Percentiles rank a stretch among this genome's conserved stretches.
Conservation (phyloP, 2,113 vertebrate genomes). For the Brachyhypopomus occidentalis region DNA sequence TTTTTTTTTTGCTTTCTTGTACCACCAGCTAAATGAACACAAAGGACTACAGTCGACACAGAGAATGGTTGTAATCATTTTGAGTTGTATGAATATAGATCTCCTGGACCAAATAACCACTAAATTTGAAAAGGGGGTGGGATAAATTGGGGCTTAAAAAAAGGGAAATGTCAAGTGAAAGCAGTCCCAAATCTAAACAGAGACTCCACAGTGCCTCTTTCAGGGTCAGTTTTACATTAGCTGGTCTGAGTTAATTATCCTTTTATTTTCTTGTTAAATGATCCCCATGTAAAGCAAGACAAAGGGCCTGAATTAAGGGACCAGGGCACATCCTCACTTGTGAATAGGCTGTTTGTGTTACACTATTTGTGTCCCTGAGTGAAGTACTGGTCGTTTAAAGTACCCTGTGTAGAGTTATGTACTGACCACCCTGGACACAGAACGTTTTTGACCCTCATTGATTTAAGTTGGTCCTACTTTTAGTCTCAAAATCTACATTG, state of each 20-base stretch:
- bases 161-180: conserved; percentile 20
- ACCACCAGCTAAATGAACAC: neutral
- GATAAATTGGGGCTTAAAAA: neutral
- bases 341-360: conserved; percentile 62
- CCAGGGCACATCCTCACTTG: conserved; percentile 39
- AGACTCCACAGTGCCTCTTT: conserved; percentile 31
- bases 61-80: conserved; percentile 13
- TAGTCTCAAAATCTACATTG: neutral
- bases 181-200: conserved; percentile 41
- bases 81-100: neutral
- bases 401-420: neutral
- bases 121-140: neutral
- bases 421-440: neutral
- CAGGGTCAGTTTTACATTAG: conserved; percentile 55
- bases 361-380: neutral
- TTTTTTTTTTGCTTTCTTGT: neutral
- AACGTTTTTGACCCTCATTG: neutral
- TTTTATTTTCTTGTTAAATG: conserved; percentile 57
- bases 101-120: conserved; percentile 12
- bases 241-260: conserved; percentile 49
- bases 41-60: neutral
- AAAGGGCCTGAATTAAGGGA: conserved; percentile 49
- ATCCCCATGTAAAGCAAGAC: conserved; percentile 52
- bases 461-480: neutral
- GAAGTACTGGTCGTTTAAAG: no score